These are phyloP conservation scores for Ctena decussata DNA, from an alignment of 2,888 invertebrate genomes.

Conservation along the genomic window DNA sequence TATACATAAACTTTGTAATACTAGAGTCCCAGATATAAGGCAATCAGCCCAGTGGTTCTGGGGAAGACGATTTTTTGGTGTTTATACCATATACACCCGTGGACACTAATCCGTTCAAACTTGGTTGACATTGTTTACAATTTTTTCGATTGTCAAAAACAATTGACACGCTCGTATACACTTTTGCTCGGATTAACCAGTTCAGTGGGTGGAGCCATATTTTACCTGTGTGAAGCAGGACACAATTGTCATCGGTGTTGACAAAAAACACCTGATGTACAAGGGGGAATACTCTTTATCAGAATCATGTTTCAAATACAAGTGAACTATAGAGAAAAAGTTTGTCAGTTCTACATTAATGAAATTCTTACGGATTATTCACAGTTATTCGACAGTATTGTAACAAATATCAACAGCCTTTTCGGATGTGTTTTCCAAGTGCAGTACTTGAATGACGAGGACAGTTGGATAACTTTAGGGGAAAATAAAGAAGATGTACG, in stretches of 20 bases:
- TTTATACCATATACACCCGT: too few relatives aligned
- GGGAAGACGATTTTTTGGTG: too few relatives aligned
- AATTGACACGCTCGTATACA: background rate
- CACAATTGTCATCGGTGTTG: too few relatives aligned
- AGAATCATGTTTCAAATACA: background rate
- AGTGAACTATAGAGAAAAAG: background rate
- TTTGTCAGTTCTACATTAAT: background rate
- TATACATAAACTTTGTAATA: too few relatives aligned
- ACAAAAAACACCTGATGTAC: too few relatives aligned
- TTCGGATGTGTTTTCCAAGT: constrained; percentile 1
- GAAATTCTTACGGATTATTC: background rate
- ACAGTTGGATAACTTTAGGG: background rate
- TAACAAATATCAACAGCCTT: background rate
- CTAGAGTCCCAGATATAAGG: too few relatives aligned
- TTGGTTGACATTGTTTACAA: background rate
- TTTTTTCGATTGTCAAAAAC: background rate
- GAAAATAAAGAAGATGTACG: too few relatives aligned
- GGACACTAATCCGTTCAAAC: background rate
- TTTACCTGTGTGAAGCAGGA: too few relatives aligned
- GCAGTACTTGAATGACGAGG: background rate
- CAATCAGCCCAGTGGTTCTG: too few relatives aligned
- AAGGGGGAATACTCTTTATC: too few relatives aligned
- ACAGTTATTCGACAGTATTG: too few relatives aligned
- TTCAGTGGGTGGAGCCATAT: background rate
- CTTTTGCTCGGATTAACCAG: background rate